phyloP scores from a whole-genome alignment of 1,140 invertebrate species.

The Cydia splendana region DNA sequence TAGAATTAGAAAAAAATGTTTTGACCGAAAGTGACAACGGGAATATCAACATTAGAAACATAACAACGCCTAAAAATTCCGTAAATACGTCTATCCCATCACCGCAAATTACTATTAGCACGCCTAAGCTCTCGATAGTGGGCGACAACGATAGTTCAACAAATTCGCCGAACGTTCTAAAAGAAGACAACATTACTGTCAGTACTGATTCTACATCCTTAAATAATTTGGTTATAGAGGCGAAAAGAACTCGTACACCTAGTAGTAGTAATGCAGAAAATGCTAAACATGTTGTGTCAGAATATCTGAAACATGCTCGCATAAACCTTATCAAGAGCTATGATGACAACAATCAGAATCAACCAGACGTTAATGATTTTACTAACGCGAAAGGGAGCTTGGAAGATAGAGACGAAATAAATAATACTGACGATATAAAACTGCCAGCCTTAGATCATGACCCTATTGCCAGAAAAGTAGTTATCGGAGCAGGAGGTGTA shows the following conservation, averaged over 20 bases:
- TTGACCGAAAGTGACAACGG: slow-evolving; percentile 45
- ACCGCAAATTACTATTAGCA: slow-evolving; percentile 36
- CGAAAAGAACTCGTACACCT: slow-evolving; percentile 48
- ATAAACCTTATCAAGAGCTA: slow-evolving; percentile 78
- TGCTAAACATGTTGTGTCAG: slow-evolving; percentile 82
- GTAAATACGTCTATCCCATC: slow-evolving; percentile 37
- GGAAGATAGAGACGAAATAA: slow-evolving; percentile 60
- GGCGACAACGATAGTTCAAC: slow-evolving; percentile 41
- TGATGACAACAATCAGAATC: slow-evolving; percentile 58
- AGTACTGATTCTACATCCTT: slow-evolving; percentile 35
- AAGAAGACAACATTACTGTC: slow-evolving; percentile 44
- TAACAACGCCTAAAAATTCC: slow-evolving; percentile 36
- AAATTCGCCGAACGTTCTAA: slow-evolving; percentile 32
- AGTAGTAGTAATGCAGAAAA: slow-evolving; percentile 70
- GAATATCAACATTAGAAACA: slow-evolving; percentile 37
- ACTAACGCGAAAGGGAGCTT: slow-evolving; percentile 52
- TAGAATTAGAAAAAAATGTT: slow-evolving; percentile 57
- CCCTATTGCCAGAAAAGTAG: slow-evolving; percentile 75
- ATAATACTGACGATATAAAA: slow-evolving; percentile 54
- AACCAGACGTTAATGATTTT: slow-evolving; percentile 61
- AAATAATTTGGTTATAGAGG: slow-evolving; percentile 41
- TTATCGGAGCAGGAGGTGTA: slow-evolving; percentile 76
- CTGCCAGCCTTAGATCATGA: slow-evolving; percentile 61
- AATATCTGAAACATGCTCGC: slow-evolving; percentile 82
- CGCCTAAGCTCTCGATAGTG: slow-evolving; percentile 35